A percentile compares a stretch with the other conserved stretches of the same genome.
These are phyloP conservation scores for Cistogaster globosa DNA, from an alignment of 2,888 invertebrate species.

Conservation along the genomic window DNA sequence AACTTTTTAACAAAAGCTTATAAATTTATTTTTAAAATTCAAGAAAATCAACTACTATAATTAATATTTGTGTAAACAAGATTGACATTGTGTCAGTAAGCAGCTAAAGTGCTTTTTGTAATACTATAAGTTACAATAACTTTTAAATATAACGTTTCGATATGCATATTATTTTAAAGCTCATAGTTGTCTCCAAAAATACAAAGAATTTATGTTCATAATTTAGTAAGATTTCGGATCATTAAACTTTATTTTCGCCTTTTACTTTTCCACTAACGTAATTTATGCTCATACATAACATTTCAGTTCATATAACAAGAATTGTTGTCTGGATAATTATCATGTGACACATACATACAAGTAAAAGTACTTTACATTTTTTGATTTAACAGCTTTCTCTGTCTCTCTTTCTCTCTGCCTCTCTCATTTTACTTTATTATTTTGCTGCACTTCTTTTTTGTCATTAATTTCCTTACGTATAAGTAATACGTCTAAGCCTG, in stretches of 20 bases:
- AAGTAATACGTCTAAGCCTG: slow-evolving; percentile 89
- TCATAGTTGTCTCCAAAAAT: no score
- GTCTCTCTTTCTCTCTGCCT: background rate
- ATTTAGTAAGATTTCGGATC: slow-evolving; percentile 72
- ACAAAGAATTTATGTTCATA: slow-evolving; percentile 2
- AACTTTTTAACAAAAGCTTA: no score
- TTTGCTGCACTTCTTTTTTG: slow-evolving; percentile 24
- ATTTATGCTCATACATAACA: background rate
- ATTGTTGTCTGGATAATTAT: slow-evolving; percentile 49
- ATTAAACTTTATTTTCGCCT: slow-evolving; percentile 14
- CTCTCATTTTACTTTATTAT: background rate
- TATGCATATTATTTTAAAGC: no score
- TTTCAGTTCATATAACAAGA: slow-evolving; percentile 21
- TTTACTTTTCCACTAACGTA: slow-evolving; percentile 4
- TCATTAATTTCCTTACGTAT: slow-evolving; percentile 82
- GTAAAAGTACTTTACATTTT: slow-evolving; percentile 15
- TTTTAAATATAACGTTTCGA: no score
- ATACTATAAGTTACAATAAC: no score
- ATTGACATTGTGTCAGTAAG: no score
- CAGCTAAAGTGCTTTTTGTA: no score
- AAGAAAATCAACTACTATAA: no score
- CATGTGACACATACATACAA: slow-evolving; percentile 13
- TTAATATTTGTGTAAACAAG: no score
- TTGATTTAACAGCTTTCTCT: background rate
- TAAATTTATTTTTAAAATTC: no score